Conservation (phyloP, 2,113 vertebrate genomes). For the Otis tarda region DNA sequence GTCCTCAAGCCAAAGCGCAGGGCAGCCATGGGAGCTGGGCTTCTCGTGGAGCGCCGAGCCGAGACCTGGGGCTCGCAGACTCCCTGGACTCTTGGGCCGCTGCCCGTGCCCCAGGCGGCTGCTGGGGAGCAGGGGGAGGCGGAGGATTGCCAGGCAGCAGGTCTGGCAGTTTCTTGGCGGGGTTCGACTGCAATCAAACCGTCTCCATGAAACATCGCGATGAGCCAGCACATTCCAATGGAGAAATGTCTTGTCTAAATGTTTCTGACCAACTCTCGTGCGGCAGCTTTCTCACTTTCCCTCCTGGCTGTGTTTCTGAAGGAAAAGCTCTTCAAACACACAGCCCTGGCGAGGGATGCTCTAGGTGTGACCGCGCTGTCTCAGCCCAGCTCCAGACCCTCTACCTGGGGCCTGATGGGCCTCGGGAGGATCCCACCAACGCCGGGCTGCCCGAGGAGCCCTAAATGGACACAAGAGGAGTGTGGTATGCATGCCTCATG, state of each 20-base stretch:
- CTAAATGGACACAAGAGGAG: background rate
- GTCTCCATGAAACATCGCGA: conserved; percentile 46
- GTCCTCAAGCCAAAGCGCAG: conserved; percentile 29
- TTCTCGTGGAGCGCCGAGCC: background rate
- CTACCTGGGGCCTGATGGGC: background rate
- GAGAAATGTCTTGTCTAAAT: conserved; percentile 69
- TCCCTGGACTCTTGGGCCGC: background rate
- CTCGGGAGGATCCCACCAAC: background rate
- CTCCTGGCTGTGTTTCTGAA: conserved; percentile 40
- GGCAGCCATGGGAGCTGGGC: conserved; percentile 30
- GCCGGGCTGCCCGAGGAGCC: background rate
- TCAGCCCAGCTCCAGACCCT: background rate
- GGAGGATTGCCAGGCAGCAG: conserved; percentile 41
- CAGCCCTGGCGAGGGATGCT: background rate
- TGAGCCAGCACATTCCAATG: conserved; percentile 68
- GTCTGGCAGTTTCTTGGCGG: conserved; percentile 63
- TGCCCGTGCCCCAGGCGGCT: conserved; percentile 52
- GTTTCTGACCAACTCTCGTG: conserved; percentile 61
- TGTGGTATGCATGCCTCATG: fast-evolving
- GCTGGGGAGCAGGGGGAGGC: background rate
- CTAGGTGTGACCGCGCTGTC: background rate
- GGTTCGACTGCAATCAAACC: background rate
- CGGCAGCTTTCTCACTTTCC: conserved; percentile 35
- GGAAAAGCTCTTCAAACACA: conserved; percentile 32
- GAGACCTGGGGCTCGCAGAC: background rate